These are phyloP conservation scores for Crotalus horridus DNA, from an alignment of 2,113 vertebrate genomes.

Conservation along the genomic window DNA sequence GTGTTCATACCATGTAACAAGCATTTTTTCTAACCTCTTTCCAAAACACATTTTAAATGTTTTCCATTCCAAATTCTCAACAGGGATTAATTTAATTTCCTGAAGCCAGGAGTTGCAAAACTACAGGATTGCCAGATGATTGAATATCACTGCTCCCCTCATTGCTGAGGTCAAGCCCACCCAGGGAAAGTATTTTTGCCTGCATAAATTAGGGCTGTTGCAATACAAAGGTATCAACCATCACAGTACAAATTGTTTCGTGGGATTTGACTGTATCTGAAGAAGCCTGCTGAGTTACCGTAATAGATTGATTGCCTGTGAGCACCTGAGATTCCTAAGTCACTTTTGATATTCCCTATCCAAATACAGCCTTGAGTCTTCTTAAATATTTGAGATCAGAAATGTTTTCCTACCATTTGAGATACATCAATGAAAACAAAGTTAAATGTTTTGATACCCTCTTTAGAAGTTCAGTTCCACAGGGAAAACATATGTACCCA, in stretches of 20 bases:
- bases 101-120: slow-evolving; percentile 33
- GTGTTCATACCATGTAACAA: slow-evolving; percentile 15
- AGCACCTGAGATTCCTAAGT: slow-evolving; percentile 33
- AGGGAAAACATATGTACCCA: neutral
- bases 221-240: neutral
- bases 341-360: slow-evolving; percentile 23
- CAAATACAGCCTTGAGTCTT: neutral
- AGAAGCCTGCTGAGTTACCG: neutral
- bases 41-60: slow-evolving; percentile 36
- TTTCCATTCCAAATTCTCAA: slow-evolving; percentile 43
- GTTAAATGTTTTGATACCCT: neutral
- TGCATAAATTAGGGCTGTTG: neutral
- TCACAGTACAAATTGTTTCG: slow-evolving; percentile 4
- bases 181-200: slow-evolving; percentile 7
- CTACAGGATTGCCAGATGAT: slow-evolving; percentile 35
- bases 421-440: neutral
- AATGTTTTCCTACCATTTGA: neutral
- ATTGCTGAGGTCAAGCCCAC: slow-evolving; percentile 23
- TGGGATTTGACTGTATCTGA: slow-evolving; percentile 22
- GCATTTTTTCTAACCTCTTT: slow-evolving; percentile 33
- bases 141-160: slow-evolving; percentile 21
- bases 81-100: slow-evolving; percentile 31
- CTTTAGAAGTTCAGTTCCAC: neutral
- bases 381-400: slow-evolving; percentile 5
- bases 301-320: neutral